Evolutionary conservation across 1,140 invertebrate genomes (phyloP), one percentile per base, ranked within the genome.

Genomic region (Drosophila lacteicornis): DNA sequence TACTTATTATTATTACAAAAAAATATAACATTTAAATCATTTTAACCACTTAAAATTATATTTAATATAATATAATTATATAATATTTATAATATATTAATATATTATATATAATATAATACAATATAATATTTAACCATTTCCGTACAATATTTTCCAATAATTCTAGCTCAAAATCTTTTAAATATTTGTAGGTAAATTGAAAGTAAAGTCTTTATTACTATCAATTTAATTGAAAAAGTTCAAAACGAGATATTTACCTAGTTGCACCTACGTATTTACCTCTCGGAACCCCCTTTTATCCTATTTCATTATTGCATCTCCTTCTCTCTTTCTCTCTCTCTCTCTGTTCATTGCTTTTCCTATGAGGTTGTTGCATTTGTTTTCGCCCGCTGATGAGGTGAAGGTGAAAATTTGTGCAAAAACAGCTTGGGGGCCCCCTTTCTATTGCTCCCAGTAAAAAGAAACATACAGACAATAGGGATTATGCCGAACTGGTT

Each of bases 361-460:
- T 66, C 74, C 65, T 45, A 57, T 70, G 43, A 68, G 70, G 55
- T 42, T 69, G 40, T 63, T 50, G 51, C 36, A 69, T 17, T 81
- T 67, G 65, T 75, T 79, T 66, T 69, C 51, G 46, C 50, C 57
- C 57, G 61, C 60, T 62, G 69, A 70, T 80, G 83, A 82, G 83
- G 84, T 87, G 83, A 88, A 87, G 83, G 83, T 87, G 84, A 87
- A 87, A 87, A 87, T 65, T 83, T 71, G 68, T 74, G 53, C 76
- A 86, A 65, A 56, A 68, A 58, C 50, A 76, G 67, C 71, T 68
- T 76, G 55, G 61, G 30, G 75, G 40, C 30, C 63, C 61, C 75
- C 65, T 77, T 69, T 68, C 56, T 55, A 42, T 53, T 22, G 40
- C 30, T 46, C 19, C 36, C 50, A 59, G 49, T 33, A n/a, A 33